Evolutionary conservation across 2,888 invertebrate genomes (phyloP), one percentile per base, ranked within the genome.

Genomic region (Eupithecia subumbrata): DNA sequence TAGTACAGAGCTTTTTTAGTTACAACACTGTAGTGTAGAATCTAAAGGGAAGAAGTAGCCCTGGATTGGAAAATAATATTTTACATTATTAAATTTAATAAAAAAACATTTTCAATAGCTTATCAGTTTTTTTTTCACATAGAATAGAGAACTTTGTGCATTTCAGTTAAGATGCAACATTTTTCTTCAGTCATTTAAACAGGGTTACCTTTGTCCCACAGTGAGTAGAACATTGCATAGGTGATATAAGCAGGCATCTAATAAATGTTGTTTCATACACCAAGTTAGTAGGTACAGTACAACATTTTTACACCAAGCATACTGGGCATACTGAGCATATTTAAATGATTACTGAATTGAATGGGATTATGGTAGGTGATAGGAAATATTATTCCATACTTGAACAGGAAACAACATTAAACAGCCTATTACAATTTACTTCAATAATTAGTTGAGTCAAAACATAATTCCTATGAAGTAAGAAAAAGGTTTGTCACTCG

Each of bases 371-470:
- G 8, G 2, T 60, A 60, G 22, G 14, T 60, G 12, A 25, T 11
- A 60, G 22, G 8, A 64, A 64, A 34, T 64, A 64, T 34, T 34
- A 16, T 34, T 7, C 16, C 16, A 64, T 3, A 64, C 18, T 34
- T 34, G 8, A 64, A 34, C 30, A 64, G 64, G 64, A 34, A 64
- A 64, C 64, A 64, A 22, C 22, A 52, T n/a, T n/a, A 56, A 56
- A 11, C 22, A 22, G 52, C 11, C 22, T 22, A n/a, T 52, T n/a
- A 52, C 9, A n/a, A 9, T 52, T 52, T 1, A n/a, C 7, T 52
- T 52, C n/a, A n/a, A 18, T 18, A 48, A n/a, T 56, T 56, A 56
- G 22, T 22, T 22, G n/a, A 52, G 52, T 52, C 3, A 52, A 18
- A 52, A 22, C n/a, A 3, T 56, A n/a, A n/a, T 48, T 48, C 48